Conservation (phyloP, 2,888 invertebrate species). For the Gandaritis pyraliata region DNA sequence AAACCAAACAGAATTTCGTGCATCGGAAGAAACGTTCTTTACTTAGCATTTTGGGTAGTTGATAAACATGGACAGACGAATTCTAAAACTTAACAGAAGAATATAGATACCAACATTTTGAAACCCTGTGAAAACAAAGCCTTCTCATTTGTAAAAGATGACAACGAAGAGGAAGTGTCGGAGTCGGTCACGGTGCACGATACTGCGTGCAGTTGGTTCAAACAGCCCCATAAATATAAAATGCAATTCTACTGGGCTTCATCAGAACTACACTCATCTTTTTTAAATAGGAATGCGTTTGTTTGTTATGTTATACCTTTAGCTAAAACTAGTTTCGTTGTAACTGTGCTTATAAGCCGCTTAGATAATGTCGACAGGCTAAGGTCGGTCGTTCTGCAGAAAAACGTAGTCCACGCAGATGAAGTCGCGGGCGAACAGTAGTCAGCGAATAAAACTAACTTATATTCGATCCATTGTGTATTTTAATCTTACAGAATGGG, state of each 20-base stretch:
- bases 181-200: conserved; percentile 38
- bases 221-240: conserved; percentile 39
- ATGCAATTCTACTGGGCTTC: conserved; percentile 27
- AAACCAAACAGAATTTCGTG: too few species aligned
- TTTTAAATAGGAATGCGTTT: background rate
- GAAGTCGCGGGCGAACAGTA: background rate
- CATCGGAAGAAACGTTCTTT: too few species aligned
- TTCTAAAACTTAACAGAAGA: too few species aligned
- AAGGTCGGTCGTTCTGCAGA: background rate
- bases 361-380: too few species aligned
- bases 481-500: conserved; percentile 33
- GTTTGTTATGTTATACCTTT: background rate
- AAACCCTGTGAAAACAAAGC: conserved; percentile 17
- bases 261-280: background rate
- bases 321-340: too few species aligned
- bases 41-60: too few species aligned
- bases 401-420: background rate
- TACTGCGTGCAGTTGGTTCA: conserved; percentile 38
- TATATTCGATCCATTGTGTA: conserved; percentile 33
- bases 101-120: too few species aligned
- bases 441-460: conserved; percentile 31
- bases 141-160: conserved; percentile 40
- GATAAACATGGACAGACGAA: too few species aligned
- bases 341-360: too few species aligned
- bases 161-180: conserved; percentile 39